Base-by-base conservation (phyloP, 1,140 invertebrate genomes). In the Orchesella cincta region DNA sequence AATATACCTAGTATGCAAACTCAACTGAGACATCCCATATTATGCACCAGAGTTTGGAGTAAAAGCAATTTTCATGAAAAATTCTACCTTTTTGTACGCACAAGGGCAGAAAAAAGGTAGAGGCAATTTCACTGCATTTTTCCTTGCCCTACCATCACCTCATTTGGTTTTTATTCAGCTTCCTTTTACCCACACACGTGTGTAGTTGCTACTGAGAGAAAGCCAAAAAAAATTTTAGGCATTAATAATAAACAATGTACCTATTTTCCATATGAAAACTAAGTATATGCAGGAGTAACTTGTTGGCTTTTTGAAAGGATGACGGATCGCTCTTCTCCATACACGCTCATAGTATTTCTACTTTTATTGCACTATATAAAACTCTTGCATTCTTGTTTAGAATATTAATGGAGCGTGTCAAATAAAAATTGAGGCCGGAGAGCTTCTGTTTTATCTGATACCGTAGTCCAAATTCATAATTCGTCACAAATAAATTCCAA, bases 231-330 rank as follows among this genome's bases (percentile, higher is more conserved):
- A 57, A 57, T 18, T 57, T 18, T 57, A n/a, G 12, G 23, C 23
- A 46, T 46, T 3, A 12, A 57, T 3, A n/a, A 14, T 57, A 57
- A 57, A 57, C 8, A 57, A 57, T 57, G 52, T n/a, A 14, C 52
- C 8, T 67, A 31, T 62, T 62, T 31, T 67, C 31, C 12, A 57
- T 23, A 57, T 57, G 12, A 23, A 57, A 12, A 5, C 23, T n/a
- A n/a, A 18, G 23, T n/a, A 57, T 5, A 57, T 57, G 12, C 3
- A 26, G 23, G 62, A 33, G 8, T 29, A 67, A 33, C 62, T 31
- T 67, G 62, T 67, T 29, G 8, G 62, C 2, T 46, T 46, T 67
- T 67, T 29, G 62, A 67, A 67, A 67, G 62, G 28, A 67, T 67
- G 62, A 67, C 3, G 8, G 62, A 67, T 67, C 33, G 31, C 62